Evolutionary conservation across 2,797 vertebrate genomes (phyloP).

Genomic region (Chrysocyon brachyurus): DNA sequence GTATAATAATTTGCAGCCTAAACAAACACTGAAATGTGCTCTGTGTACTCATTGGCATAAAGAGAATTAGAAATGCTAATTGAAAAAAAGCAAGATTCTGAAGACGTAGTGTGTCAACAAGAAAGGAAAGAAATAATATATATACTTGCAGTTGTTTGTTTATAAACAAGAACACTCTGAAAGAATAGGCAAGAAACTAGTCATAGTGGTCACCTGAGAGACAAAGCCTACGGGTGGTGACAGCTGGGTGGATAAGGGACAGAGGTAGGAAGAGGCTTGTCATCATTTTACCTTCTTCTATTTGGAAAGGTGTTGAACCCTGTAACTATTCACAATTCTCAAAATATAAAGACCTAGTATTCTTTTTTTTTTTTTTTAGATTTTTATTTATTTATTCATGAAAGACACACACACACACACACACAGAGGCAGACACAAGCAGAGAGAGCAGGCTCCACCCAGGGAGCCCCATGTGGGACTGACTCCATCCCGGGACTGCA

Average conservation of each 20-base stretch:
- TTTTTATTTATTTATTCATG: too few relatives aligned
- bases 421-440: too few relatives aligned
- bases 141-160: not conserved
- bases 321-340: not conserved
- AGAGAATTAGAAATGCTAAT: not conserved
- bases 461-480: too few relatives aligned
- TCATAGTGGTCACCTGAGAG: not conserved
- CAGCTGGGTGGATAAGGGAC: not conserved
- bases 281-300: not conserved
- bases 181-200: not conserved
- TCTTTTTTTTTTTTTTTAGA: not conserved
- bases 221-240: not conserved
- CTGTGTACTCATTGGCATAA: not conserved
- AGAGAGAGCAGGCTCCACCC: too few relatives aligned
- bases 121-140: not conserved
- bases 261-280: not conserved
- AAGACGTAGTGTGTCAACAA: not conserved
- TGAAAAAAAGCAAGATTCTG: not conserved
- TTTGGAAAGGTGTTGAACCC: not conserved
- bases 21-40: not conserved
- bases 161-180: not conserved
- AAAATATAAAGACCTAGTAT: not conserved
- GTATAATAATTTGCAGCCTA: not conserved
- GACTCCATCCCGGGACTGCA: too few relatives aligned
- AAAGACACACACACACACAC: too few relatives aligned